A percentile compares a stretch with the other conserved stretches of the same genome.
These are phyloP conservation scores for Cryptotermes secundus DNA, from an alignment of 1,140 invertebrate species.

Conservation along the genomic window DNA sequence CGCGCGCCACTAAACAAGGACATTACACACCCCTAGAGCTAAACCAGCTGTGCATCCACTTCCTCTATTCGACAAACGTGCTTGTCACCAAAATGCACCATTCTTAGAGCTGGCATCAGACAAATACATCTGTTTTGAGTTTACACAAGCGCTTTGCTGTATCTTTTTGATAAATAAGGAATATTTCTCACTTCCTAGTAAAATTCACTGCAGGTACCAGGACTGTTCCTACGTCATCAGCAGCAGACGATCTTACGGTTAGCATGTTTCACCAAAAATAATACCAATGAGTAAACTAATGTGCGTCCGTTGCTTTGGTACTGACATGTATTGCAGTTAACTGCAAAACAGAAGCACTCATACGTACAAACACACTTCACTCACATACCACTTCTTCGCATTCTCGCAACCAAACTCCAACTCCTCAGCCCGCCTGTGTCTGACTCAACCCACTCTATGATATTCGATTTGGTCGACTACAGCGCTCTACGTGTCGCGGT, in stretches of 20 bases:
- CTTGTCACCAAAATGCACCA: not conserved
- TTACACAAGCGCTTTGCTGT: not conserved
- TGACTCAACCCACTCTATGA: not conserved
- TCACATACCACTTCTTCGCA: not conserved
- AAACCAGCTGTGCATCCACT: not conserved
- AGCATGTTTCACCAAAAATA: not conserved
- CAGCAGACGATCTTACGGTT: not conserved
- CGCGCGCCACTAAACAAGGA: not conserved
- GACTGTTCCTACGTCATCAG: slow-evolving; percentile 15
- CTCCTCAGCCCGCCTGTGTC: too few relatives aligned
- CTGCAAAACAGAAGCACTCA: not conserved
- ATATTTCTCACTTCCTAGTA: not conserved
- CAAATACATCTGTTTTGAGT: not conserved
- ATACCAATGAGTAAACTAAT: not conserved
- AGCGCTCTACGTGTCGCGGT: not conserved
- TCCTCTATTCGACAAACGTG: not conserved
- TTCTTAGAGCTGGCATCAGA: not conserved
- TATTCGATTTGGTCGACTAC: not conserved
- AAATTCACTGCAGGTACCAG: not conserved
- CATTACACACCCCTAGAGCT: not conserved
- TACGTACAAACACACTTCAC: not conserved
- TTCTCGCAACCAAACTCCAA: not conserved
- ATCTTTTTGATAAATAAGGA: not conserved
- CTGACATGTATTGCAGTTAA: not conserved
- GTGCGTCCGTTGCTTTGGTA: not conserved